Evolutionary conservation across 1,140 invertebrate species (phyloP).

Genomic region (Ladona fulva): DNA sequence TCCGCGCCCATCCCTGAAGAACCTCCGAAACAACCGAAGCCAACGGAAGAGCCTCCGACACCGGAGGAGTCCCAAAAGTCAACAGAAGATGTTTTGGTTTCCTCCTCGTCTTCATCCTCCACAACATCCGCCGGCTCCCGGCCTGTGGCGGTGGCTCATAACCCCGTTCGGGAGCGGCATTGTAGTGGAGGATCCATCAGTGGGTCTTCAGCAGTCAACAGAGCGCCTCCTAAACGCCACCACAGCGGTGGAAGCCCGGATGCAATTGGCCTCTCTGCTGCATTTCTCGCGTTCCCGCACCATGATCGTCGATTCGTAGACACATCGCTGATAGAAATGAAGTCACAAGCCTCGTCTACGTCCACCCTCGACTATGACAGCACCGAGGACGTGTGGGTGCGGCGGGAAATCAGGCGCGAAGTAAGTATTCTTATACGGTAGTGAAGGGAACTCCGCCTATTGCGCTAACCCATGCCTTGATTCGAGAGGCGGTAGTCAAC

Average conservation of each 20-base stretch:
- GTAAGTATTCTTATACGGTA: background rate
- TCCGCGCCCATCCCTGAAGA: too few relatives aligned
- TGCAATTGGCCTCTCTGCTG: background rate
- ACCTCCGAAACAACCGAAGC: too few relatives aligned
- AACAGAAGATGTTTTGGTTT: background rate
- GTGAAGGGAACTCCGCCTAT: too few relatives aligned
- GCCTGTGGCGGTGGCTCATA: background rate
- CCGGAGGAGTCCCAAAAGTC: background rate
- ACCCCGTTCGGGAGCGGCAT: background rate
- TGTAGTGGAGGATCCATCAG: background rate
- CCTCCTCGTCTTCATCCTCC: background rate
- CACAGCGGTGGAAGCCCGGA: background rate
- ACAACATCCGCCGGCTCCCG: background rate
- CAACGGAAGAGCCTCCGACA: background rate
- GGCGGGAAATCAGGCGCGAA: background rate
- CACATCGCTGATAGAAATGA: conserved; percentile 69
- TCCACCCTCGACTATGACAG: conserved; percentile 48
- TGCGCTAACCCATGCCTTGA: too few relatives aligned
- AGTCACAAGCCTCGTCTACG: conserved; percentile 55
- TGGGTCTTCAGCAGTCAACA: background rate
- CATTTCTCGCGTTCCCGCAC: conserved; percentile 46
- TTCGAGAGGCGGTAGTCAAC: too few relatives aligned
- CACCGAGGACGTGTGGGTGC: conserved; percentile 59
- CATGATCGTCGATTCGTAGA: conserved; percentile 71
- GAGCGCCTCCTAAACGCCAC: background rate